Conservation (phyloP, 2,113 vertebrate genomes). For the Tinamus guttatus region DNA sequence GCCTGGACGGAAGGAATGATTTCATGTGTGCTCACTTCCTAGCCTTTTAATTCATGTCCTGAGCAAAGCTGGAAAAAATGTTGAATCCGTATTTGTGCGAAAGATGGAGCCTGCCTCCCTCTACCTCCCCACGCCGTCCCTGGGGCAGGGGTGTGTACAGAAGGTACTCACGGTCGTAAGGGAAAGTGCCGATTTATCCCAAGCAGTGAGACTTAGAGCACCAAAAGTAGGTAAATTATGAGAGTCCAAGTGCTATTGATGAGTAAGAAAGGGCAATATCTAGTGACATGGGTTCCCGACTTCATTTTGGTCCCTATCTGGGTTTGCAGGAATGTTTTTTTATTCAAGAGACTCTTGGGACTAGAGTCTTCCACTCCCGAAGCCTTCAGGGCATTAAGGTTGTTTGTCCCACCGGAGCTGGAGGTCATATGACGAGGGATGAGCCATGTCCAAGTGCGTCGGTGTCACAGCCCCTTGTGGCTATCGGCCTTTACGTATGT, state of each 20-base stretch:
- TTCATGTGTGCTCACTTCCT: slow-evolving; percentile 82
- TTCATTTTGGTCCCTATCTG: neutral
- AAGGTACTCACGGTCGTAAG: neutral
- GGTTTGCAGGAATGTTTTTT: neutral
- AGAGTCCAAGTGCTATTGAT: neutral
- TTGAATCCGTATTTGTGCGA: slow-evolving; percentile 29
- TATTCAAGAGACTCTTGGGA: neutral
- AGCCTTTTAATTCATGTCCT: slow-evolving; percentile 56
- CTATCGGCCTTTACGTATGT: neutral
- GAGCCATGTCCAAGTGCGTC: neutral
- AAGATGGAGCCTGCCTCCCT: slow-evolving; percentile 51
- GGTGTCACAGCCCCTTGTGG: neutral
- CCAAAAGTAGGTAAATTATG: neutral
- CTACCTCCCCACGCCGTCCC: slow-evolving; percentile 1
- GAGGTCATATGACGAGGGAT: neutral
- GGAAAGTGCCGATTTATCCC: slow-evolving; percentile 7
- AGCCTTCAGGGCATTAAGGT: neutral
- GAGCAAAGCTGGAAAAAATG: slow-evolving; percentile 53
- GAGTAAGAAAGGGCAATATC: neutral
- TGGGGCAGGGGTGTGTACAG: neutral
- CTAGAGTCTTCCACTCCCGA: neutral
- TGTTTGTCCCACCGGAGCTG: neutral
- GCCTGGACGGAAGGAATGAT: slow-evolving; percentile 78
- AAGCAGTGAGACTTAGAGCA: neutral
- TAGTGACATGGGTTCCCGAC: neutral